Evolutionary conservation across 2,797 vertebrate genomes (phyloP).

Genomic region (Phaenicophaeus curvirostris): DNA sequence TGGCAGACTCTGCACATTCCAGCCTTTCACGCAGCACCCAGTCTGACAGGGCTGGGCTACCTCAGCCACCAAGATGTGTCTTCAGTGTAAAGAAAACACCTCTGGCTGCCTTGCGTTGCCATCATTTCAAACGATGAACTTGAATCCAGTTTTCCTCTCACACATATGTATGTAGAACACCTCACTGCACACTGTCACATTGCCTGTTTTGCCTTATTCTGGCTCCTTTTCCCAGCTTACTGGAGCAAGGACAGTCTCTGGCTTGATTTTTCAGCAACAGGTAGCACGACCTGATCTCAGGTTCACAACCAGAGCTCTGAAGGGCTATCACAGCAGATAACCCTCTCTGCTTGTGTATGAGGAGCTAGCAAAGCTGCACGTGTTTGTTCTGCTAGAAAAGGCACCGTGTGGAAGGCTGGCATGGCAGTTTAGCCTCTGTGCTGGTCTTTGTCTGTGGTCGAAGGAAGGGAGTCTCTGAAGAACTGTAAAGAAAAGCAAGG

Average conservation of each 20-base stretch:
- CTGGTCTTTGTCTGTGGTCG: fast-evolving
- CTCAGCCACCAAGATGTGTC: not conserved
- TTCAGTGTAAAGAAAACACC: not conserved
- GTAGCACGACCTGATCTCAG: not conserved
- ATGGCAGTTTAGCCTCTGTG: not conserved
- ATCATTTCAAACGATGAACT: not conserved
- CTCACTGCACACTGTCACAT: not conserved
- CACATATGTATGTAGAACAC: too few relatives aligned
- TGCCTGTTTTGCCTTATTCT: not conserved
- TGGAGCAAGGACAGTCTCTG: not conserved
- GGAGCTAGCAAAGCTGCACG: not conserved
- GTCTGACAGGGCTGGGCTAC: not conserved
- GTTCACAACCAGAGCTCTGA: fast-evolving
- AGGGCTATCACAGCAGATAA: not conserved
- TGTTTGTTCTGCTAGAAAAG: not conserved
- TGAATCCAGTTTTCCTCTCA: not conserved
- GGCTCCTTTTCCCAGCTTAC: not conserved
- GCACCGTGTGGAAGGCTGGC: not conserved
- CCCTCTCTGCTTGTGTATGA: not conserved
- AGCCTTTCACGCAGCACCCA: too few relatives aligned
- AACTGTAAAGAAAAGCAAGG: not conserved
- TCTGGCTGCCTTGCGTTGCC: not conserved
- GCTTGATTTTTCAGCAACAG: not conserved
- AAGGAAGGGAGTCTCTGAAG: not conserved
- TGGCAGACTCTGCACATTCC: not conserved